Evolutionary conservation across 2,797 vertebrate species (phyloP), one percentile per base, ranked within the genome.

Genomic region (Liparis tanakae): DNA sequence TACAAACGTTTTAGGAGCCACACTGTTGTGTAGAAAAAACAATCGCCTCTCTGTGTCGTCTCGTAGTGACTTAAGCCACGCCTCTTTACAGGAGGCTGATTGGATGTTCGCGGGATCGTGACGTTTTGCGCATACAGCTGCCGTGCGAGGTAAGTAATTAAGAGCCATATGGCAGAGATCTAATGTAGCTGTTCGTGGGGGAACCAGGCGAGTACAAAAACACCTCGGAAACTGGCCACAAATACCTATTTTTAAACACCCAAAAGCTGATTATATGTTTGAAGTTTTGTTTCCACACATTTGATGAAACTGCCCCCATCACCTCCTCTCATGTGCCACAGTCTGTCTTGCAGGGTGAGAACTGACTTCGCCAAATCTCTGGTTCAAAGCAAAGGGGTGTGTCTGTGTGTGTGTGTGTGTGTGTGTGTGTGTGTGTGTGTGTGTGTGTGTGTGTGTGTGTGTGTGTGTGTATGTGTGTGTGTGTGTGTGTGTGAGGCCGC

Each of bases 331-430:
- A 30, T 30, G 17, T 54, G 77, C 34, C 43, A 44, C 48, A 53
- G 65, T 74, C 67, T 43, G 25, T 68, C 78, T 57, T 55, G 18
- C 33, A 5, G 18, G 1, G 7, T 61, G 65, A 37, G 63, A 67
- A 71, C 53, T 33, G 67, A 82, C 80, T 74, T 58, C 78, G 77
- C 81, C 59, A 79, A 70, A 69, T 76, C 34, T 74, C 60, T 6
- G 57, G 79, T 67, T 70, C 9, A 25, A 74, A n/a, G 44, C 36
- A 50, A 61, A 4, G 6, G 22, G 62, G 7, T n/a, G n/a, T n/a
- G n/a, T n/a, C n/a, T n/a, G n/a, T 51, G 37, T 37, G 70, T 33
- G 43, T 13, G 34, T 25, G 73, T 37, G 64, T 36, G 43, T 22
- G 73, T 30, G 25, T 2, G 25, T 30, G 25, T 2, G 25, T 2